A percentile compares a stretch with the other conserved stretches of the same genome.
Conservation (phyloP, 2,113 vertebrate species). For the Siniperca chuatsi region DNA sequence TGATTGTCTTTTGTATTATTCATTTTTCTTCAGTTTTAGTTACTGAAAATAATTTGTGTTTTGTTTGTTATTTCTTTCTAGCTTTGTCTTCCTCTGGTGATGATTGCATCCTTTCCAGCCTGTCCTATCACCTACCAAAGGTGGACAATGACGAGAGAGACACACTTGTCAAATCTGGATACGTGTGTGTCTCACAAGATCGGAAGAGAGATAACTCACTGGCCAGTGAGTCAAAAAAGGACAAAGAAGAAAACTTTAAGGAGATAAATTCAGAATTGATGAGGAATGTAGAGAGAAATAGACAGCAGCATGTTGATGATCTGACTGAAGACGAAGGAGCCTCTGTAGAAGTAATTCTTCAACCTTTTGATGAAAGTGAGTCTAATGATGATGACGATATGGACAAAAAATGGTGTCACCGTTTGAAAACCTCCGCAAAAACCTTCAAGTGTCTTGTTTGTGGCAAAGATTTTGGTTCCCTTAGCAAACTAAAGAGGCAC, state of each 20-base stretch:
- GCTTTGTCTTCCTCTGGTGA: conserved; percentile 1
- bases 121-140: conserved; percentile 27
- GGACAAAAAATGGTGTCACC: neutral
- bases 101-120: conserved; percentile 41
- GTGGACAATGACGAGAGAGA: neutral
- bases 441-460: conserved; percentile 35
- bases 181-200: neutral
- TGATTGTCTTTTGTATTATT: neutral
- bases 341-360: conserved; percentile 40
- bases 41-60: neutral
- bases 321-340: conserved; percentile 18
- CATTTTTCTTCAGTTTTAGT: neutral
- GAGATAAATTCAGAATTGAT: neutral
- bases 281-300: neutral
- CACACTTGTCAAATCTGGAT: neutral
- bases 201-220: neutral
- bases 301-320: neutral
- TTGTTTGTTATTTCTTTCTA: conserved; percentile 2
- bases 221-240: neutral
- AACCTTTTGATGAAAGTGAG: conserved; percentile 41
- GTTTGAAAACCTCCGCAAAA: conserved; percentile 21
- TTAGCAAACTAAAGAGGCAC: conserved; percentile 36
- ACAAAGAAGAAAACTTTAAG: conserved; percentile 1
- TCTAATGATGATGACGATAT: neutral
- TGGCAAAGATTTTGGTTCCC: conserved; percentile 22